Base-by-base conservation (phyloP, 2,888 invertebrate species). In the Reticulitermes lucifugus region DNA sequence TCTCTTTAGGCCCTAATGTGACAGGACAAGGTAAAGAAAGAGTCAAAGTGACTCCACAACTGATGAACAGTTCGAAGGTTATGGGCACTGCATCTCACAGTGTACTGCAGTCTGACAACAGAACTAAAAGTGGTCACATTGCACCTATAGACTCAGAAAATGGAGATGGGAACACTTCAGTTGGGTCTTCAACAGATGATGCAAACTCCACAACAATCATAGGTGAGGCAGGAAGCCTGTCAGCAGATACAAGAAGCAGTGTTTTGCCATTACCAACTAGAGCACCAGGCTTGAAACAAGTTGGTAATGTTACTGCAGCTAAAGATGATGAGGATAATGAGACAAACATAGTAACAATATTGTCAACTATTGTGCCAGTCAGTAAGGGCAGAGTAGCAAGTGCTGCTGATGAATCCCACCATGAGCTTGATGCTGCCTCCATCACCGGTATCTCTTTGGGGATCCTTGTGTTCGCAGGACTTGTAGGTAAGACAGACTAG, bases 371-470 rank as follows among this genome's bases (percentile, higher is more conserved):
- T 41, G 65, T 73, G 25, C 84, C 86, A 21, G 83, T 85, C 9
- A 86, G 86, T 29, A 83, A 82, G 46, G 82, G 84, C 14, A 55
- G 86, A 73, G 79, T 86, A n/a, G 79, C 83, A 43, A 70, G 70
- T 43, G 29, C 81, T 25, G 46, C 83, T 46, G 51, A 12, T 46
- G 46, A 18, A 1, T 46, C 75, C 10, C 75, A 80, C 12, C 65
- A 84, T 21, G 88, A 88, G 59, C 90, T 94, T 91, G 93, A 94
- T 88, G 93, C 93, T 59, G 93, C 93, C 12, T 93, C 92, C 73
- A 95, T 95, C 87, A 94, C 95, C 41, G 95, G 95, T 22, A 95
- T 95, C 88, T 94, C 94, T 59, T 93, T 95, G 88, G 94, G 94
- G 77, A 94, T 94, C 87, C 91, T 95, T 87, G 93, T 94, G 73